Evolutionary conservation across 2,888 invertebrate species (phyloP).

Genomic region (Drosophila longiperda): DNA sequence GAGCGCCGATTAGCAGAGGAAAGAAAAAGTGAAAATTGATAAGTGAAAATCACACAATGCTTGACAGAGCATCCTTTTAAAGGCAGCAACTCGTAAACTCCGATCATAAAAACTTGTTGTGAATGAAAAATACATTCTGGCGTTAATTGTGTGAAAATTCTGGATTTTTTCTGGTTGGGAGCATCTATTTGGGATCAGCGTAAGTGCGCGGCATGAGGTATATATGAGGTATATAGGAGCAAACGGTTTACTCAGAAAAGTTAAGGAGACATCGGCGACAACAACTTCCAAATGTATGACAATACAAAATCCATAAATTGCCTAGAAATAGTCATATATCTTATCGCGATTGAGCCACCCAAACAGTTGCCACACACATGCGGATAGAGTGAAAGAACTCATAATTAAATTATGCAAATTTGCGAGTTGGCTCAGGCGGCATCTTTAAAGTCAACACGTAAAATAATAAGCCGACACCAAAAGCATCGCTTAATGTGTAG

Average conservation of each 20-base stretch:
- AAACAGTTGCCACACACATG: conserved; percentile 46
- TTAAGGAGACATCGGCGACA: conserved; percentile 20
- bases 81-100: conserved; percentile 10
- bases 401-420: conserved; percentile 80
- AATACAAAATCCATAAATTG: conserved; percentile 61
- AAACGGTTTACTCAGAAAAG: conserved; percentile 35
- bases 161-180: conserved; percentile 19
- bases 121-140: conserved; percentile 56
- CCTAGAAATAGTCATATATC: conserved; percentile 52
- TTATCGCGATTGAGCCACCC: conserved; percentile 68
- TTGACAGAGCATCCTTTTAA: conserved; percentile 16
- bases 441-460: conserved; percentile 54
- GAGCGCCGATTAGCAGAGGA: conserved; percentile 55
- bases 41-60: conserved; percentile 37
- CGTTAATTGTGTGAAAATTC: conserved; percentile 68
- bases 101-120: conserved; percentile 59
- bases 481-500: conserved; percentile 38
- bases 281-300: conserved; percentile 65
- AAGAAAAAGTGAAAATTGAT: conserved; percentile 62
- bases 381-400: conserved; percentile 56
- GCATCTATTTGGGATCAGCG: conserved; percentile 7
- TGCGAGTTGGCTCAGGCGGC: conserved; percentile 51
- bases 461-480: conserved; percentile 47
- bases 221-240: background rate
- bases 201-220: background rate